phyloP scores from a whole-genome alignment of 2,797 vertebrate species.

The Nasua narica region DNA sequence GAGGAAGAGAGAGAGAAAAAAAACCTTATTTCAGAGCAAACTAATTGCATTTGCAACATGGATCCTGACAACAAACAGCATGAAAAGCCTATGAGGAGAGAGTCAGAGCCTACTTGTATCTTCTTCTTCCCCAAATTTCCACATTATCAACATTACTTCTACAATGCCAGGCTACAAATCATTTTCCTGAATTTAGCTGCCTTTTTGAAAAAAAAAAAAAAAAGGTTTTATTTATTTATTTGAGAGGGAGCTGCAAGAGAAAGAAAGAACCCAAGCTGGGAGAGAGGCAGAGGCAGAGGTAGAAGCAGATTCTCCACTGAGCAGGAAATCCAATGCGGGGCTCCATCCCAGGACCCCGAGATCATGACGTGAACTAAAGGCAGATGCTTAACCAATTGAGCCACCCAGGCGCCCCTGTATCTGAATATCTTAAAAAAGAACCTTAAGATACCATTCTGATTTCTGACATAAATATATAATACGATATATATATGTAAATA shows the following conservation, averaged over 20 bases:
- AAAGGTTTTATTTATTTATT: background rate
- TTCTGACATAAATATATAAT: background rate
- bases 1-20: background rate
- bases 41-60: background rate
- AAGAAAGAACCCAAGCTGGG: no score
- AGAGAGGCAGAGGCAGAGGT: background rate
- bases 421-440: no score
- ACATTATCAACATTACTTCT: background rate
- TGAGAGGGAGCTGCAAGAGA: background rate
- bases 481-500: background rate
- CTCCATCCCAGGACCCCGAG: background rate
- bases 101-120: background rate
- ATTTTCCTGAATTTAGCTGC: background rate
- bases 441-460: no score
- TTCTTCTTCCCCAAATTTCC: background rate
- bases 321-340: background rate
- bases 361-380: background rate
- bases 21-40: constrained; percentile 10
- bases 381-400: background rate
- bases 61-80: background rate
- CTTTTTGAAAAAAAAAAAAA: accelerated
- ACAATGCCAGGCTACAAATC: background rate
- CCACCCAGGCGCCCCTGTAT: background rate
- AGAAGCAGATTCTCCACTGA: background rate
- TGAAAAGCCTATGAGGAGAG: background rate